Percentiles rank a stretch among this genome's conserved stretches.
Conservation (phyloP, 2,888 invertebrate genomes). For the Eupelmus urozonus region DNA sequence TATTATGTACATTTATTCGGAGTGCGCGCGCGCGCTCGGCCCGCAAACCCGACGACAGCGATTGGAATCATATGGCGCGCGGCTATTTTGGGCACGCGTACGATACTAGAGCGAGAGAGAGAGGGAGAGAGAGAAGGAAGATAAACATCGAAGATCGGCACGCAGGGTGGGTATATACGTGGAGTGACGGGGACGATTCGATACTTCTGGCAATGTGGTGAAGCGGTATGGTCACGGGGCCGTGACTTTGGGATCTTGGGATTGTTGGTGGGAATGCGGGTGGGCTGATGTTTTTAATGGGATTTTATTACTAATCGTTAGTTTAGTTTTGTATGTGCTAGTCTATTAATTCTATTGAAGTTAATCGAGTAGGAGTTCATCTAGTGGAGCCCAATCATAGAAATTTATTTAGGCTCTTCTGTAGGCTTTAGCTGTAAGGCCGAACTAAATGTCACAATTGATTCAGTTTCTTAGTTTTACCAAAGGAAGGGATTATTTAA, state of each 20-base stretch:
- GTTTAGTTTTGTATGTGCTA: too few species aligned
- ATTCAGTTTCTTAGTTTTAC: too few species aligned
- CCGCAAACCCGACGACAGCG: neutral
- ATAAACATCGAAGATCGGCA: neutral
- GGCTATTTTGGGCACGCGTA: neutral
- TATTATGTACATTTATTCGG: neutral
- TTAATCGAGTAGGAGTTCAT: too few species aligned
- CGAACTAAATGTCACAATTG: too few species aligned
- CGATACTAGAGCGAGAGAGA: neutral
- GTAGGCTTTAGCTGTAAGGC: too few species aligned
- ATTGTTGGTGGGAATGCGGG: too few species aligned
- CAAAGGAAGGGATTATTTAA: too few species aligned
- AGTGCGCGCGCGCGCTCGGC: neutral
- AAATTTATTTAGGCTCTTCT: too few species aligned
- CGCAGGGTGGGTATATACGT: neutral
- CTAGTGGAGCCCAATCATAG: too few species aligned
- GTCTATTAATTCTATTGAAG: too few species aligned
- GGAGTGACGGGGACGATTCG: neutral
- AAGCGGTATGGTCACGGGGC: neutral
- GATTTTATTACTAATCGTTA: too few species aligned
- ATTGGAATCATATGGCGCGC: constrained; percentile 37
- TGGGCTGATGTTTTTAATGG: too few species aligned
- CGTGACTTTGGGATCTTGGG: neutral
- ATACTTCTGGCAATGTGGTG: neutral
- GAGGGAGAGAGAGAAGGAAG: neutral